A percentile compares a stretch with the other conserved stretches of the same genome.
Evolutionary conservation across 2,113 vertebrate species (phyloP).

Genomic region (Pithys albifrons): DNA sequence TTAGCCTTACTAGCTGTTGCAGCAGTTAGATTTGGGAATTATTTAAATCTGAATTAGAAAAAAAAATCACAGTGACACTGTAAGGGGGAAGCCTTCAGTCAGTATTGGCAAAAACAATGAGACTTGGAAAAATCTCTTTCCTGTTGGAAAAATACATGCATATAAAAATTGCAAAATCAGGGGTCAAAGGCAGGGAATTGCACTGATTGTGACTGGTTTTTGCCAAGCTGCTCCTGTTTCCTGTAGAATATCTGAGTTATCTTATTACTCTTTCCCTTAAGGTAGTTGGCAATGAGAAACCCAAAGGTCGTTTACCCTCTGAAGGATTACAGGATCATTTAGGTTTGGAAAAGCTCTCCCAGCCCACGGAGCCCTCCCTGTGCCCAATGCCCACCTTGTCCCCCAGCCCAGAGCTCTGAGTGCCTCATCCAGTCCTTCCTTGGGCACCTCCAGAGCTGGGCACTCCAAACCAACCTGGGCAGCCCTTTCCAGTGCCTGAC

Average conservation of each 20-base stretch:
- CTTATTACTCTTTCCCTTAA: neutral
- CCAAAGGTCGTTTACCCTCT: neutral
- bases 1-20: neutral
- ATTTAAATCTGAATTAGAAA: neutral
- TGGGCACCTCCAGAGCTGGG: neutral
- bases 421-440: neutral
- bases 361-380: rapidly evolving
- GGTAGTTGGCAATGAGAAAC: neutral
- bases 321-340: neutral
- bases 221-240: neutral
- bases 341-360: neutral
- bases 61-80: neutral
- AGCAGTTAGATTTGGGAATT: neutral
- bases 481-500: rapidly evolving
- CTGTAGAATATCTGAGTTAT: neutral
- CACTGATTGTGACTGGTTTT: neutral
- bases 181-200: neutral
- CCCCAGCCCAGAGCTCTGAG: neutral
- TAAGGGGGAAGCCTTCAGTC: neutral
- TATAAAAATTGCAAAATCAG: neutral
- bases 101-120: neutral
- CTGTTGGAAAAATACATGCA: neutral
- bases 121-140: neutral
- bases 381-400: rapidly evolving
- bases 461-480: neutral